Evolutionary conservation across 2,888 invertebrate genomes (phyloP).

Genomic region (Trachelus tabidus): DNA sequence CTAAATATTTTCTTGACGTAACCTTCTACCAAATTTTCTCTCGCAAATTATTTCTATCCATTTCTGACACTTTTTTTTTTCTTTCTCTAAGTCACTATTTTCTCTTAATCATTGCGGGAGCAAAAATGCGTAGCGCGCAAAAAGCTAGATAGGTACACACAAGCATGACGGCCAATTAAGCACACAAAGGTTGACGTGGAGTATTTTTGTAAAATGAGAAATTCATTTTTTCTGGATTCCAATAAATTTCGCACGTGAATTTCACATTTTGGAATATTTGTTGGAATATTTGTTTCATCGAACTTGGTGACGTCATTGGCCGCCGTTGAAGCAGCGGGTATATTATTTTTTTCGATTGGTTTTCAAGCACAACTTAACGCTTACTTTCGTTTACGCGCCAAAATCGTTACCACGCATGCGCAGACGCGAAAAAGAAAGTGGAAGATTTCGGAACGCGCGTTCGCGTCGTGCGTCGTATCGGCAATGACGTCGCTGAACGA

Average conservation of each 20-base stretch:
- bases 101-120: slow-evolving; percentile 24
- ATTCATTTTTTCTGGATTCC: too few relatives aligned
- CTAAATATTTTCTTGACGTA: too few relatives aligned
- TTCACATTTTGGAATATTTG: too few relatives aligned
- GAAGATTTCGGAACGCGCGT: neutral
- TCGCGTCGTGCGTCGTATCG: neutral
- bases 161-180: slow-evolving; percentile 38
- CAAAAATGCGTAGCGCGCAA: slow-evolving; percentile 53
- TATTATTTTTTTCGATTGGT: slow-evolving; percentile 19
- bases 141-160: slow-evolving; percentile 53
- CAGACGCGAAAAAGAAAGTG: slow-evolving; percentile 4
- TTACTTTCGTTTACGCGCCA: slow-evolving; percentile 20
- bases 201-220: too few relatives aligned
- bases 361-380: slow-evolving; percentile 43
- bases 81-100: slow-evolving; percentile 6
- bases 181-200: too few relatives aligned
- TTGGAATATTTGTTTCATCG: too few relatives aligned
- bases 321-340: slow-evolving; percentile 40
- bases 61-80: slow-evolving; percentile 10
- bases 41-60: neutral
- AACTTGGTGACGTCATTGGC: neutral
- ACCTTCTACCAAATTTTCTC: too few relatives aligned
- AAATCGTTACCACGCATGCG: slow-evolving; percentile 14
- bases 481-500: neutral
- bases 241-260: too few relatives aligned